Base-by-base conservation (phyloP, 1,140 invertebrate species). In the Drosophila asahinai region DNA sequence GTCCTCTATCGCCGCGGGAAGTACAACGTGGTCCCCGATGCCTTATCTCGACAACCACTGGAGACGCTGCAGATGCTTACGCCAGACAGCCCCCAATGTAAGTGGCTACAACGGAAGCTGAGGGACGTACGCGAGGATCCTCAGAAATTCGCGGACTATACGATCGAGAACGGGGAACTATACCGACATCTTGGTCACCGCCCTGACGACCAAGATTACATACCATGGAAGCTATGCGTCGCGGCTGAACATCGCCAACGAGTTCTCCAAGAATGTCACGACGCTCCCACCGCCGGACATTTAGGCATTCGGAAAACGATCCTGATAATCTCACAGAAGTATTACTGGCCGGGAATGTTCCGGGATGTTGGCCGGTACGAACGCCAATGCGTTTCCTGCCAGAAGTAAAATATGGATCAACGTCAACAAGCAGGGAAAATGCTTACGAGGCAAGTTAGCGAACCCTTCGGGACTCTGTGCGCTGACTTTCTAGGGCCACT, bases 321-420 rank as follows among this genome's bases (percentile, higher is more conserved):
- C 27, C 6, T 30, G 6, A 30, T 6, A 30, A 25, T n/a, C 33
- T 55, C 30, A 2, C 33, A 55, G 11, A 36, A 11, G 3, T 55
- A 55, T 11, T 55, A 55, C 9, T 55, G 52, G 52, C 52, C 30
- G 11, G 33, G 52, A 5, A 36, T 55, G 5, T 40, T 55, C 17
- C 33, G 52, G 11, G 52, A 49, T 15, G 25, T 27, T 7, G 22
- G 19, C 5, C 11, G 17, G 12, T 27, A 49, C 19, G 19, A 27
- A 49, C 25, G 30, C 15, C 33, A 54, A 19, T 33, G 51, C n/a
- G 15, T 30, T 9, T 6, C 17, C 5, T 49, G 47, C 27, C 27
- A 30, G 27, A 30, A 30, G 7, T 30, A 30, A 1, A 30, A 30
- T 1, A 3, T 7, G 2, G 48, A 51, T 5, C 48, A 51, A 9